A percentile compares a stretch with the other conserved stretches of the same genome.
These are phyloP conservation scores for Etia nguti DNA, from an alignment of 2,113 vertebrate genomes.

Conservation along the genomic window DNA sequence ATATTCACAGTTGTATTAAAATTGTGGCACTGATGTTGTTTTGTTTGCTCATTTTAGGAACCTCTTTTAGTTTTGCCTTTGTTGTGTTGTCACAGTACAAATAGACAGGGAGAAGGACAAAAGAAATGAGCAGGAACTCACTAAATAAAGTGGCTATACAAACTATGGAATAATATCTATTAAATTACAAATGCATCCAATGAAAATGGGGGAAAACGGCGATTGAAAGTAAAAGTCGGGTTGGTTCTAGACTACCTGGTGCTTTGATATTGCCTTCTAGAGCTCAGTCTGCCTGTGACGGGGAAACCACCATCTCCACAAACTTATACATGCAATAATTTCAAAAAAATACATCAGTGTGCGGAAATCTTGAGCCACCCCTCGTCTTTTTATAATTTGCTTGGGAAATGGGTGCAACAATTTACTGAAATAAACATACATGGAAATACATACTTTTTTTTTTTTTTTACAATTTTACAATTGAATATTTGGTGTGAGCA, in stretches of 20 bases:
- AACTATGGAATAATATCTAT: not conserved
- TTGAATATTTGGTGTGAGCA: not conserved
- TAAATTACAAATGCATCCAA: not conserved
- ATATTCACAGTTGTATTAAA: rapidly evolving
- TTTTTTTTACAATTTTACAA: too few species aligned
- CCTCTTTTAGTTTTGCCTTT: not conserved
- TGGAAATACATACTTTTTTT: rapidly evolving
- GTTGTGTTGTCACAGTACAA: rapidly evolving
- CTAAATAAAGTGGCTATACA: rapidly evolving
- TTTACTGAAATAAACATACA: not conserved
- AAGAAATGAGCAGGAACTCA: not conserved
- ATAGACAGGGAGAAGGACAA: not conserved
- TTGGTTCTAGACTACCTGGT: not conserved
- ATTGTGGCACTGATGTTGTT: not conserved
- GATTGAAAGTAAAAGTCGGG: not conserved
- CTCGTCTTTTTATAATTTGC: not conserved
- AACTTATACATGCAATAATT: not conserved
- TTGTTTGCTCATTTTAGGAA: not conserved
- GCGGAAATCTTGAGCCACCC: too few species aligned
- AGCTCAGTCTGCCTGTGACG: not conserved
- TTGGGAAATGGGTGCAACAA: not conserved
- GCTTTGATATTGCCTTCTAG: not conserved
- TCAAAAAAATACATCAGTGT: not conserved
- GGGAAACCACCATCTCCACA: not conserved
- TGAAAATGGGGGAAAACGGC: not conserved